Base-by-base conservation (phyloP, 2,888 invertebrate genomes). In the Eurytoma californica region DNA sequence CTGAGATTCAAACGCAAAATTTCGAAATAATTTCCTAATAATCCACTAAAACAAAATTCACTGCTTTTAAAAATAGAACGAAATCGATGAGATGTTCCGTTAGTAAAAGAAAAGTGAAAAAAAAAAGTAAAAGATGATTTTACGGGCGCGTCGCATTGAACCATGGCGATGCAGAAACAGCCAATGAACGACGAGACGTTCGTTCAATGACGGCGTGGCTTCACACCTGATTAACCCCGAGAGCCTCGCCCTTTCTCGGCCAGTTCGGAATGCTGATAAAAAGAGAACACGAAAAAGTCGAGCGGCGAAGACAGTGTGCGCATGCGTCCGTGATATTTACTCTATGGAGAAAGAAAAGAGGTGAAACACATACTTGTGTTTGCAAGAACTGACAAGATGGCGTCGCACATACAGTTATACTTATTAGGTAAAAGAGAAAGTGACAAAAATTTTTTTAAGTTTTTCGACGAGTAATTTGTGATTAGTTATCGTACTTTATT, bases 171-270 rank as follows among this genome's bases (percentile, higher is more conserved):
- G 9, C 39, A 39, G 39, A 39, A 7, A 39, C 39, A 39, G 39
- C 39, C 39, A 39, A 39, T 39, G 39, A 39, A 9, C 39, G 9
- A 9, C 39, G 9, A 9, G 39, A 9, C 1, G 39, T 39, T 39
- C 39, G 39, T 39, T 39, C 39, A 9, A 39, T 39, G 75, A 49
- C 70, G 85, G 83, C 83, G 83, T 84, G 85, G 82, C 83, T 84
- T 84, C 82, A 83, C 84, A 82, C 83, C 83, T 84, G 85, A 84
- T 86, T 85, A 84, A 83, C 80, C 82, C 76, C 81, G 67, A 72
- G 75, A 79, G 79, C 82, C 80, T 81, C 82, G 80, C 80, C 77
- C 82, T 77, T 69, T 28, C 9, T 20, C 28, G 51, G n/a, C 28
- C 13, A 14, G 30, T 18, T 14, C 58, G 14, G 24, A 28, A 30